Evolutionary conservation across 2,113 vertebrate genomes (phyloP).

Genomic region (Lophius piscatorius): DNA sequence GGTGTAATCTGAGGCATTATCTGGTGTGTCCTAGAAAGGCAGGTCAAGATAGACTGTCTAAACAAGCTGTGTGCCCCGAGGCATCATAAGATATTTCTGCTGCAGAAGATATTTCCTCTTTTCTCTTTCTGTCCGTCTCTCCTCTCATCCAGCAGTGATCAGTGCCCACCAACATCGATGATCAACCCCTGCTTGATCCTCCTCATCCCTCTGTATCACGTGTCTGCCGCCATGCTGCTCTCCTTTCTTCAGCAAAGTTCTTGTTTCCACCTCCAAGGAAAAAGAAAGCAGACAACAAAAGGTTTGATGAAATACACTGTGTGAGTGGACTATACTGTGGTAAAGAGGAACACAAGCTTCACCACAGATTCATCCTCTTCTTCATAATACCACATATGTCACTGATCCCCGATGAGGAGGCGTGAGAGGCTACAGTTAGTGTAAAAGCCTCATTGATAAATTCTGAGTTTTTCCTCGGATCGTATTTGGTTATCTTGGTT

Average conservation of each 20-base stretch:
- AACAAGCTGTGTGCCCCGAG: conserved; percentile 51
- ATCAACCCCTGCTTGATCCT: not conserved
- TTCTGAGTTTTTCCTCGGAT: too few species aligned
- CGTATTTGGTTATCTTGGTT: too few species aligned
- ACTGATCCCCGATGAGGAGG: conserved; percentile 18
- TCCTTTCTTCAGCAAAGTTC: conserved; percentile 2
- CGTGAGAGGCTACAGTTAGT: too few species aligned
- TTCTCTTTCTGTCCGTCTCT: conserved; percentile 13
- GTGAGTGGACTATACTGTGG: conserved; percentile 1
- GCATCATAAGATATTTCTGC: conserved; percentile 20
- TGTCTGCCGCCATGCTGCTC: not conserved
- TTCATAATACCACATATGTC: conserved; percentile 2
- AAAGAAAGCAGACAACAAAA: too few species aligned
- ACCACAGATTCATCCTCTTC: conserved; percentile 11
- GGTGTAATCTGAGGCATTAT: too few species aligned
- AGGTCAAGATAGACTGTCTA: conserved; percentile 45
- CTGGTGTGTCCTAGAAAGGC: not conserved
- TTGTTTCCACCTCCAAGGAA: not conserved
- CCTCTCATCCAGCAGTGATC: conserved; percentile 9
- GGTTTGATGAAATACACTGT: conserved; percentile 4
- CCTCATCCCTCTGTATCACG: not conserved
- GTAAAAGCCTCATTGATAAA: too few species aligned
- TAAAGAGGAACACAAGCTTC: conserved; percentile 14
- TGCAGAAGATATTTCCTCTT: conserved; percentile 36
- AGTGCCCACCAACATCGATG: conserved; percentile 15